phyloP scores from a whole-genome alignment of 2,797 vertebrate genomes.

The Pipistrellus pipistrellus region DNA sequence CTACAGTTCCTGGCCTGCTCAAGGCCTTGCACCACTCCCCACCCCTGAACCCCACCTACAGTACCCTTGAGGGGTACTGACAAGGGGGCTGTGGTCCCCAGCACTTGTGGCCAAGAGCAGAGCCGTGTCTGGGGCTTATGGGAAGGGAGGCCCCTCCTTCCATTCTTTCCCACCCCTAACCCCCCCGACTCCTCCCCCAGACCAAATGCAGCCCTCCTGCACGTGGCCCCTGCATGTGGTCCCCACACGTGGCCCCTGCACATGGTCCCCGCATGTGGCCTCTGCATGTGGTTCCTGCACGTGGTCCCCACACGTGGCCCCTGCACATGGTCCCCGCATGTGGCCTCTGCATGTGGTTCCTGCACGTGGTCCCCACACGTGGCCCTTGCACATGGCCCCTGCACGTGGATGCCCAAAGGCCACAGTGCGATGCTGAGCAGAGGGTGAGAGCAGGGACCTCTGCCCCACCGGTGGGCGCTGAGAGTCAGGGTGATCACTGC shows the following conservation, averaged over 20 bases:
- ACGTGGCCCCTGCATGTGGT: not conserved
- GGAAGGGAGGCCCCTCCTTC: not conserved
- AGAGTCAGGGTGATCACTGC: not conserved
- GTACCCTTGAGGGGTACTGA: too few species aligned
- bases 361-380: too few species aligned
- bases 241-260: too few species aligned
- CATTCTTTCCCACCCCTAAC: not conserved
- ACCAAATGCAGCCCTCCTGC: not conserved
- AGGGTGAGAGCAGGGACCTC: not conserved
- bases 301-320: too few species aligned
- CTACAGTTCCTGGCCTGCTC: not conserved
- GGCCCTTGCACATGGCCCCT: too few species aligned
- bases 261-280: not conserved
- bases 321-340: not conserved
- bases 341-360: too few species aligned
- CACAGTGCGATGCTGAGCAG: not conserved
- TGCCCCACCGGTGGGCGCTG: too few species aligned
- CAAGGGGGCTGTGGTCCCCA: not conserved
- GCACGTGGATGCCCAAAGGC: not conserved
- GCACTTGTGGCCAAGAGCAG: not conserved
- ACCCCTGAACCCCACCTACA: not conserved
- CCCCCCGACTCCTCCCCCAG: too few species aligned
- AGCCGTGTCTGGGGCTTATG: accelerated
- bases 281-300: too few species aligned
- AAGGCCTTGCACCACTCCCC: not conserved